Conservation (phyloP, 2,113 vertebrate genomes). For the Coptodon rendalli region DNA sequence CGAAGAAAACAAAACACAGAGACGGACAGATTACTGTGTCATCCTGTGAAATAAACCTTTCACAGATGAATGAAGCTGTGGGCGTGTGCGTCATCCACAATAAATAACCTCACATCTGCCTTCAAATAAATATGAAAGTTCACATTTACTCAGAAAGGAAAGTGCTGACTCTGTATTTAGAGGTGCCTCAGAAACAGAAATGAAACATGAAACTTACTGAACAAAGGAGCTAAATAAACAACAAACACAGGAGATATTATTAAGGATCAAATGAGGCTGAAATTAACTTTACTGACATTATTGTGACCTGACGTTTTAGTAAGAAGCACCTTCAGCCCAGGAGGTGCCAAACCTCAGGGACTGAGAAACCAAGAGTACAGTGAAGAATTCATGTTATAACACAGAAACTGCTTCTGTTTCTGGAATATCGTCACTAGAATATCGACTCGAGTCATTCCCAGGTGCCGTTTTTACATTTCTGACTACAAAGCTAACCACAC, state of each 20-base stretch:
- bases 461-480: neutral
- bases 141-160: neutral
- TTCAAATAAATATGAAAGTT: neutral
- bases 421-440: neutral
- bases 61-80: neutral
- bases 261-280: neutral
- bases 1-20: neutral
- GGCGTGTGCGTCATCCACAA: neutral
- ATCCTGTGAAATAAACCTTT: neutral
- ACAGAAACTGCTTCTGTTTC: neutral
- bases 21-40: neutral
- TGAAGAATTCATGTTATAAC: neutral
- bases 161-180: neutral
- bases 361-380: neutral
- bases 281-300: neutral
- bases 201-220: slow-evolving; percentile 10
- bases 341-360: neutral
- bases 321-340: neutral
- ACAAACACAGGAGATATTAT: neutral
- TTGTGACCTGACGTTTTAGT: neutral
- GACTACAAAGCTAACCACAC: neutral
- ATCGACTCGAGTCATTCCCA: neutral
- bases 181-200: neutral
- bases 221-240: neutral
- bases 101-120: neutral